Base-by-base conservation (phyloP, 23 tunicate species). In the Pegea sp. region DNA sequence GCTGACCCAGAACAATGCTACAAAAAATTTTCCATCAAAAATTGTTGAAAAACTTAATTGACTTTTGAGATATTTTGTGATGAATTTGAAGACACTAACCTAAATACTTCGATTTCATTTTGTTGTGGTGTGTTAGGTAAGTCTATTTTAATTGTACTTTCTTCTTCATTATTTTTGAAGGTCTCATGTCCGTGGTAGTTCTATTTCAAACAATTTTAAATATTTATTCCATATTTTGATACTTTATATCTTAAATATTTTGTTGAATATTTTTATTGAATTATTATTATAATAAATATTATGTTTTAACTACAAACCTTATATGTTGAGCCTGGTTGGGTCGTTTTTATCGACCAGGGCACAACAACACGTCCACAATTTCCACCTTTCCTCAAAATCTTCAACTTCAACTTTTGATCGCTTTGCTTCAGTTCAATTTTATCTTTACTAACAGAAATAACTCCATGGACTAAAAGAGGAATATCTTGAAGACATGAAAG, bases 151-250 rank as follows among this genome's bases (percentile, higher is more conserved):
- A 91, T 91, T 61, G 69, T 74, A 28, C 78, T 69, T 33, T 73
- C 86, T 3, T 55, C 48, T 57, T 91, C 99, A 24, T 93, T 93
- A 42, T 72, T 86, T 62, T 72, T 72, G 62, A 91, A 91, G 24
- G 72, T 80, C 42, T 71, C 99, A 44, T 79, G 86, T 8, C 95
- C 95, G 19, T 68, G 69, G 24, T 73, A 27, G 31, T 70, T 72
- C 95, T 84, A 51, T 16, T 11, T 8, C 11, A 38, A 38, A 38
- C 11, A 38, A 16, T 38, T 38, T 38, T 16, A 38, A 38, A 38
- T 38, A 38, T 38, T 38, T 38, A 38, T 8, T 38, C 13, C 11
- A 38, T 38, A 8, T 16, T 38, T 38, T 38, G 11, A 8, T 38
- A 8, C 16, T 38, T 38, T 38, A 38, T 8, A 38, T 38, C 46